Base-by-base conservation (phyloP, 1,140 invertebrate species). In the Drosophila albomicans region DNA sequence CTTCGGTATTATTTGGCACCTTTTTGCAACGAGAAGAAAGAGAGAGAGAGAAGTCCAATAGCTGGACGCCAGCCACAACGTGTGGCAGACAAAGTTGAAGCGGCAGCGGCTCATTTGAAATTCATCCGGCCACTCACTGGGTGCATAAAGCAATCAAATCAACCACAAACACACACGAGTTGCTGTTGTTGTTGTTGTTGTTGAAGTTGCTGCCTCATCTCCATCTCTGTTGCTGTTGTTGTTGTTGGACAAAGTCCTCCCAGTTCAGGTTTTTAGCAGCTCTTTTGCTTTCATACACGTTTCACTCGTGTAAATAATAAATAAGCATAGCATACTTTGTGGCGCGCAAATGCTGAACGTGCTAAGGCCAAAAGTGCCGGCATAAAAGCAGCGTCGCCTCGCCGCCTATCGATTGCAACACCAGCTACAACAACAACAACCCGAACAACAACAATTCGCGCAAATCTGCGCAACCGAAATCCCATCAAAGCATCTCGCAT, bases 131-230 rank as follows among this genome's bases (percentile, higher is more conserved):
- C 77, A 91, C 84, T 91, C 89, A 91, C 85, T 86, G 84, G 89
- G 81, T 89, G 89, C 89, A 86, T 91, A 91, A 89, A 91, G 85
- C 89, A 91, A 89, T 91, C 89, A 91, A 91, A 89, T 91, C 89
- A 86, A 89, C 84, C 89, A 82, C 84, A 91, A 81, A 78, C 73
- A 81, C 63, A 67, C 51, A 69, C 56, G 68, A 65, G 58, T 54
- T 67, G 30, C 30, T 35, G 15, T 25, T 73, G 62, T 46, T 59
- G 11, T 20, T 41, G 56, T 4, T 46, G 54, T 11, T 69, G 57
- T n/a, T 35, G 45, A 28, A 65, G 45, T 51, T 63, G 48, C 56
- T 25, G 32, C 41, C 0, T 30, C 32, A 32, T 5, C 32, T 32
- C 32, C 32, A 13, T 7, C 28, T 76, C 45, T 73, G 62, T 46